Base-by-base conservation (phyloP, 1,140 invertebrate species). In the Nasonia vitripennis region DNA sequence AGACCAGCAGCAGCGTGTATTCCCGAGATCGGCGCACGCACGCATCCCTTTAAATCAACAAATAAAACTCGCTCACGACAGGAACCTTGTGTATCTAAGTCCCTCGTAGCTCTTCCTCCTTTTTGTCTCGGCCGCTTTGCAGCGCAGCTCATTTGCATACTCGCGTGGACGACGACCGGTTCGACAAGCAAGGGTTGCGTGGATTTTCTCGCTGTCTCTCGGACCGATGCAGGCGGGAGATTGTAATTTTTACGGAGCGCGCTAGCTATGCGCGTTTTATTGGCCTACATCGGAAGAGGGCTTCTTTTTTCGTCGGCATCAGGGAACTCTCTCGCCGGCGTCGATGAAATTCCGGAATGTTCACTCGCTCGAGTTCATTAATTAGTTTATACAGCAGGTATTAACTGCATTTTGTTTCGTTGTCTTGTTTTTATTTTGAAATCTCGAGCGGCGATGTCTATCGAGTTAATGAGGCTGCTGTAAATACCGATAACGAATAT, bases 181-280 rank as follows among this genome's bases (percentile, higher is more conserved):
- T 78, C 11, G 37, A 20, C 37, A 48, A 55, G 37, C 17, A 34
- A 31, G 75, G 82, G 81, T 77, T 68, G 81, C 14, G 23, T 11
- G 27, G 34, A 67, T 77, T 83, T 37, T 78, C 23, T 41, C 70
- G 12, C 45, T 14, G 5, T 20, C 20, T 20, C 20, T 27, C 27
- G 23, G 14, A n/a, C 23, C 68, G 23, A 70, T n/a, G 34, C 62
- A 34, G 23, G 9, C 23, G 74, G 67, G 55, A 79, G 83, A 48
- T 84, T 34, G 55, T 79, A 78, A 78, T 78, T 84, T 78, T 84
- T 12, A 27, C 20, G n/a, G 27, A 62, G 55, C n/a, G 41, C 14
- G 51, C 73, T 20, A 23, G n/a, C 31, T 34, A 23, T 34, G 73
- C 9, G 34, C 20, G 12, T 75, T 78, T 77, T 55, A 51, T 84